Evolutionary conservation across 2,113 vertebrate species (phyloP).

Genomic region (Anarhynchus alexandrinus): DNA sequence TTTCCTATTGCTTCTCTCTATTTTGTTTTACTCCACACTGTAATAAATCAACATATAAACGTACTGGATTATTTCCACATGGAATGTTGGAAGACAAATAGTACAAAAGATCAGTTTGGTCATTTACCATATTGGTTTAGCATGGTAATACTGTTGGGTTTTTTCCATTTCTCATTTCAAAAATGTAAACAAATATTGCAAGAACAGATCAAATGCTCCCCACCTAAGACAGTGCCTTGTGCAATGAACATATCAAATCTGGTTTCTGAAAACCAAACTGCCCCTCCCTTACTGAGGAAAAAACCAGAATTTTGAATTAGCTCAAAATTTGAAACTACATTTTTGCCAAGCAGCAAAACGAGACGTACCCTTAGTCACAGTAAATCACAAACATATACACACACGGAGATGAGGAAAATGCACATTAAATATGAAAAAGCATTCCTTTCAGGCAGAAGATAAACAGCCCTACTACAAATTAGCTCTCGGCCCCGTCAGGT

Average conservation of each 20-base stretch:
- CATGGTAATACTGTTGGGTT: not conserved
- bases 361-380: not conserved
- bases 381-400: slow-evolving; percentile 37
- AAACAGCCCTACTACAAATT: slow-evolving; percentile 65
- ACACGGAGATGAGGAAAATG: slow-evolving; percentile 30
- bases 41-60: slow-evolving; percentile 68
- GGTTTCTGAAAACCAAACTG: slow-evolving; percentile 51
- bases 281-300: not conserved
- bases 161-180: slow-evolving; percentile 15
- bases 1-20: not conserved
- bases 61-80: slow-evolving; percentile 67
- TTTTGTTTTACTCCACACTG: slow-evolving; percentile 34
- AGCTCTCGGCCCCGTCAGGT: slow-evolving; percentile 67
- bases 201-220: not conserved
- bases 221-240: not conserved
- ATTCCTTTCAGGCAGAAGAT: slow-evolving; percentile 64
- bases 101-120: slow-evolving; percentile 68
- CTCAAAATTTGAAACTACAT: not conserved
- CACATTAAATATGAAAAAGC: slow-evolving; percentile 68
- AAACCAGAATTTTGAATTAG: not conserved
- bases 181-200: not conserved
- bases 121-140: slow-evolving; percentile 64
- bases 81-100: slow-evolving; percentile 67
- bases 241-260: slow-evolving; percentile 3
- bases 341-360: slow-evolving; percentile 23